Conservation (phyloP, 2,113 vertebrate genomes). For the Scalopus aquaticus region DNA sequence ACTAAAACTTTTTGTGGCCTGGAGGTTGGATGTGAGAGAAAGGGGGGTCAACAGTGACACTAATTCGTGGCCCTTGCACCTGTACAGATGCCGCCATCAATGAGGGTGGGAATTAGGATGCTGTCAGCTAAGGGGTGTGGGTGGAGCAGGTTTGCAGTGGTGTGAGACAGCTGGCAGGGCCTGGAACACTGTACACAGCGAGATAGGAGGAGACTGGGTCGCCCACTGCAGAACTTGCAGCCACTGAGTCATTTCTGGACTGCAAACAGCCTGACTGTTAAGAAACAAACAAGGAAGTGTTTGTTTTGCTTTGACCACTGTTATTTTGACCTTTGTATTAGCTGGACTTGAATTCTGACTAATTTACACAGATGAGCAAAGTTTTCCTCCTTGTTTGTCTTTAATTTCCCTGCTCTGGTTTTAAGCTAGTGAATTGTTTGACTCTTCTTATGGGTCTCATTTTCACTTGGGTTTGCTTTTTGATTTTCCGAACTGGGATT, state of each 20-base stretch:
- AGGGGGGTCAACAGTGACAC: neutral
- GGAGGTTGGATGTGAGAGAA: neutral
- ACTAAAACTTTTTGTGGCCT: neutral
- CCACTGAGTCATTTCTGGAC: neutral
- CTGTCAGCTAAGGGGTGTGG: neutral
- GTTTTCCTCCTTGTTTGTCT: neutral
- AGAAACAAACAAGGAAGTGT: neutral
- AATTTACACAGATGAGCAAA: neutral
- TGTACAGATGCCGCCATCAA: neutral
- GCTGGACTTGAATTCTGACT: neutral
- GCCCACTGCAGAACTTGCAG: neutral
- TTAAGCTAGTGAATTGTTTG: neutral
- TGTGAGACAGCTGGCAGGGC: neutral
- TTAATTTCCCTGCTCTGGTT: neutral
- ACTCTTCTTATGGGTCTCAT: neutral
- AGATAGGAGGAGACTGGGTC: neutral
- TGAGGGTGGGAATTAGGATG: neutral
- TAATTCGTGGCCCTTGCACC: neutral
- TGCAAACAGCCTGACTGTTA: too few relatives aligned
- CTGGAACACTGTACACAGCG: neutral
- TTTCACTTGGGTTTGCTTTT: neutral
- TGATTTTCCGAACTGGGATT: neutral
- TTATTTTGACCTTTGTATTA: neutral
- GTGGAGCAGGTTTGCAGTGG: neutral
- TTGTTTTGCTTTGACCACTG: neutral